Evolutionary conservation across 1,140 invertebrate species (phyloP).

Genomic region (Nephila pilipes): DNA sequence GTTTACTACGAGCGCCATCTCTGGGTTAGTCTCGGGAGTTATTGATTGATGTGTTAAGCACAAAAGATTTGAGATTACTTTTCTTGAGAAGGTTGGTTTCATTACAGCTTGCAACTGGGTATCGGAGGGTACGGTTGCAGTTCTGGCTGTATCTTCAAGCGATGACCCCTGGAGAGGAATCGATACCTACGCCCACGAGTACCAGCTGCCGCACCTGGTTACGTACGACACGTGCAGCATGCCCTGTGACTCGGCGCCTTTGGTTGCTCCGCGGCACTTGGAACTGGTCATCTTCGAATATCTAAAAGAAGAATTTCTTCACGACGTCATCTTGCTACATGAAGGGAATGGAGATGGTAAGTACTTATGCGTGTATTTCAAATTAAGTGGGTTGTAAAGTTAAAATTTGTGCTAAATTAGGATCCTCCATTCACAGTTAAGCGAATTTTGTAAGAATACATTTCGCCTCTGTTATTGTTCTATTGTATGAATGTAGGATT

Average conservation of each 20-base stretch:
- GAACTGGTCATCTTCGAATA: conserved; percentile 58
- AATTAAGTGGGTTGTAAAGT: too few relatives aligned
- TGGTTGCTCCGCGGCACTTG: too few relatives aligned
- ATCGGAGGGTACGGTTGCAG: conserved; percentile 27
- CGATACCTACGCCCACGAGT: not conserved
- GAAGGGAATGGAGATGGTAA: conserved; percentile 30
- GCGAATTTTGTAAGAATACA: too few relatives aligned
- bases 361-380: not conserved
- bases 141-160: not conserved
- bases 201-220: conserved; percentile 14
- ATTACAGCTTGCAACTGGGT: conserved; percentile 62
- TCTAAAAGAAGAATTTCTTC: conserved; percentile 34
- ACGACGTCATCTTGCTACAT: conserved; percentile 54
- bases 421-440: too few relatives aligned
- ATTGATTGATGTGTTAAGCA: too few relatives aligned
- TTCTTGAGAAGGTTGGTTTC: not conserved
- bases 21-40: too few relatives aligned
- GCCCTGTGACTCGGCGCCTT: not conserved
- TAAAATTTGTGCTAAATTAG: too few relatives aligned
- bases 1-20: too few relatives aligned
- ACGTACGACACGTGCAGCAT: not conserved
- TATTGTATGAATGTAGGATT: too few relatives aligned
- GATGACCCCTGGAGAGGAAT: not conserved
- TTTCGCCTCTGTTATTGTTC: too few relatives aligned
- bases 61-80: not conserved